Evolutionary conservation across 64 coral and sea anemone species (phyloP), one percentile per base, ranked within the genome.

Genomic region (Anthopleura sola): DNA sequence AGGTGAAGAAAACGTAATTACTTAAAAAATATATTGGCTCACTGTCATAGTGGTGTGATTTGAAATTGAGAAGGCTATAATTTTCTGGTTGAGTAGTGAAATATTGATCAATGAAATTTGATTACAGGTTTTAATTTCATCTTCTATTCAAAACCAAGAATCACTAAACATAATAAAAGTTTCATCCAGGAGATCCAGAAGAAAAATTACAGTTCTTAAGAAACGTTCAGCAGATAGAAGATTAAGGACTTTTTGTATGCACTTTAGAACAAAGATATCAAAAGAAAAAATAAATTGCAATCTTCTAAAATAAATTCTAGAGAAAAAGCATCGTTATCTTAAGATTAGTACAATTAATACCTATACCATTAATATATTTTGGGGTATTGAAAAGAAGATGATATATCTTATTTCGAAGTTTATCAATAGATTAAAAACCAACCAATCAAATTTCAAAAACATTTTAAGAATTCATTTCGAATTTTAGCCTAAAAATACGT

Each of bases 11-110:
- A 71, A 32, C 6, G 13, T 71, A 36, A 71, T 71, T 71, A 71
- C 28, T 71, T 36, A 34, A 32, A 36, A 71, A 71, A 31, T 71
- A 71, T 71, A 71, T 34, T 71, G 66, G 66, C 66, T 71, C 29
- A 71, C 66, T 71, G 10, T 32, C 31, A 71, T 71, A 16, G 6
- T 1, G 31, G 66, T 71, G 66, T 71, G 29, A 71, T 71, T 71
- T 71, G 66, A 71, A 71, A 71, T 71, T 71, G 66, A 71, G 66
- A 71, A 71, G 66, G 66, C 31, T 34, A 71, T 71, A 71, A 71
- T 71, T 71, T 71, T 71, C 66, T 71, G 66, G 66, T 71, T 71
- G 66, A 71, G 29, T 71, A 71, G 66, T 34, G 66, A 71, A 71
- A 71, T 71, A 71, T 33, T 71, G 66, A 71, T 32, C n/a, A 32